These are phyloP conservation scores for Drosophila mulleri DNA, from an alignment of 2,888 invertebrate genomes.

Conservation along the genomic window DNA sequence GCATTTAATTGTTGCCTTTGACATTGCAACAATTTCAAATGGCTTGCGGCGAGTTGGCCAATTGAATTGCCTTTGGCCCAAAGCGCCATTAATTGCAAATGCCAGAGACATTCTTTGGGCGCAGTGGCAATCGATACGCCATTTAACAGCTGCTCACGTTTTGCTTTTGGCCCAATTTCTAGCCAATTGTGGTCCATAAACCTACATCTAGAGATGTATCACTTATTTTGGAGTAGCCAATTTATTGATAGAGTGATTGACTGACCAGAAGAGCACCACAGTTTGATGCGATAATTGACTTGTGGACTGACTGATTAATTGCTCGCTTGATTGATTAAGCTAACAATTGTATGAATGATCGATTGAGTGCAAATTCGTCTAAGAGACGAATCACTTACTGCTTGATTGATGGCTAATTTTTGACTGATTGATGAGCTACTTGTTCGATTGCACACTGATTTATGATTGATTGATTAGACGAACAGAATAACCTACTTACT, in stretches of 20 bases:
- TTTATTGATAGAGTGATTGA: not conserved
- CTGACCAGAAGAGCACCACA: not conserved
- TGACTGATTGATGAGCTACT: not conserved
- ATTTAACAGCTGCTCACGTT: slow-evolving; percentile 15
- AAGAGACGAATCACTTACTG: not conserved
- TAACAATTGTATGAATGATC: not conserved
- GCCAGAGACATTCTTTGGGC: slow-evolving; percentile 38
- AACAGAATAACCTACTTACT: not conserved
- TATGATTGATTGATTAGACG: not conserved
- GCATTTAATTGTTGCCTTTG: slow-evolving; percentile 72
- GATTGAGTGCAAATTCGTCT: not conserved
- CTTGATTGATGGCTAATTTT: not conserved
- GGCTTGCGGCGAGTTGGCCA: slow-evolving; percentile 24
- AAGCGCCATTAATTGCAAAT: slow-evolving; percentile 64
- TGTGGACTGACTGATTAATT: not conserved
- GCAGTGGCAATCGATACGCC: slow-evolving; percentile 33
- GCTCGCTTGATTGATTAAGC: not conserved
- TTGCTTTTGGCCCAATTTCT: not conserved
- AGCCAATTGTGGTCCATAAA: not conserved
- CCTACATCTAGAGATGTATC: not conserved
- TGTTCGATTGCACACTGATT: not conserved
- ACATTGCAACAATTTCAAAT: slow-evolving; percentile 64
- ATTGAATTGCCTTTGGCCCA: slow-evolving; percentile 16
- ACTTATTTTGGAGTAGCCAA: not conserved
- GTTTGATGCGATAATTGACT: not conserved